Conservation (phyloP, 2,888 invertebrate genomes). For the Ichneumoninae sp. region DNA sequence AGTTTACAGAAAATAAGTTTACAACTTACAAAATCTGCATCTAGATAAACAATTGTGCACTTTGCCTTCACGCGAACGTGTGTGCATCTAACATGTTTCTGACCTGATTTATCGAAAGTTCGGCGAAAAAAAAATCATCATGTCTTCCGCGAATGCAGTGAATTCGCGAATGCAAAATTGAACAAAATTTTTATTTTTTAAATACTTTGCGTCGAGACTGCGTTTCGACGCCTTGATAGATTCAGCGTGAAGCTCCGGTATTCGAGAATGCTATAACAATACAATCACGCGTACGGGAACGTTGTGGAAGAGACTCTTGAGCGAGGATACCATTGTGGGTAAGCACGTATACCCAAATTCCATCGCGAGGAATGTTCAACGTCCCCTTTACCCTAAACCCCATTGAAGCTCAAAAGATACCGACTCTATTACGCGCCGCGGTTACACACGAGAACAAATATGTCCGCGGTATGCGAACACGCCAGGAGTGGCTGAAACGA, state of each 20-base stretch:
- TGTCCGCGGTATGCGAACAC: slow-evolving; percentile 2
- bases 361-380: slow-evolving; percentile 10
- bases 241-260: slow-evolving; percentile 7
- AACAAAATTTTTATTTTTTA: neutral
- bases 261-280: slow-evolving; percentile 33
- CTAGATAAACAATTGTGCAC: no score
- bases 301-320: neutral
- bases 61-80: no score
- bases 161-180: neutral
- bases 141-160: neutral
- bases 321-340: slow-evolving; percentile 40
- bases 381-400: neutral
- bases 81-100: no score
- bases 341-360: slow-evolving; percentile 51
- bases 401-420: slow-evolving; percentile 15
- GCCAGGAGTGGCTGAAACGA: neutral
- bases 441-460: neutral
- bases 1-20: no score
- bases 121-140: neutral
- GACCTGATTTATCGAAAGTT: no score
- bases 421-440: slow-evolving; percentile 8
- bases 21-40: no score
- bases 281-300: slow-evolving; percentile 42
- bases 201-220: no score
- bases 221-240: neutral